Evolutionary conservation across 2,888 invertebrate genomes (phyloP).

Genomic region (Dolichomitus sp.): DNA sequence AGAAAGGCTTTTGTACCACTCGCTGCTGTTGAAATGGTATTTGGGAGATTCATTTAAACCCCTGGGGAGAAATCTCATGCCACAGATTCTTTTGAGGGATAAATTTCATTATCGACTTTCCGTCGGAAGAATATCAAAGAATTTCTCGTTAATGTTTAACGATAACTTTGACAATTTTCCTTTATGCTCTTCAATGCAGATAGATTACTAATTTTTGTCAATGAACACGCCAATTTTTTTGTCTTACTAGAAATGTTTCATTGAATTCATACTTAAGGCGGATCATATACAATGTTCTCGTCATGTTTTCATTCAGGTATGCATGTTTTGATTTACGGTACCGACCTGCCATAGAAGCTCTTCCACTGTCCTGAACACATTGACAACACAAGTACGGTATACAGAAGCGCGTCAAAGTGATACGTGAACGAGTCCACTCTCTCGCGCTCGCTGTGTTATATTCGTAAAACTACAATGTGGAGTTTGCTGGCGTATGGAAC

Average conservation of each 20-base stretch:
- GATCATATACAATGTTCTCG: not conserved
- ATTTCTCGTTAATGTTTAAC: not conserved
- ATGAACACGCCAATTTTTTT: not conserved
- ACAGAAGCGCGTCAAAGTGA: constrained; percentile 25
- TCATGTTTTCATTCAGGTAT: not conserved
- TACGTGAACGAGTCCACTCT: constrained; percentile 37
- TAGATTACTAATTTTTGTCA: not conserved
- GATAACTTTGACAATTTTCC: not conserved
- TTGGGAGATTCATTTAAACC: constrained; percentile 39
- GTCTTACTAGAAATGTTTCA: no score
- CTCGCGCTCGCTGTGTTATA: constrained; percentile 20
- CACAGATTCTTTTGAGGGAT: constrained; percentile 16
- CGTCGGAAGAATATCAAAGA: constrained; percentile 7
- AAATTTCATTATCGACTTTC: constrained; percentile 23
- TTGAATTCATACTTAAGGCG: not conserved
- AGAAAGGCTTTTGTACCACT: constrained; percentile 16
- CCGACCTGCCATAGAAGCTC: not conserved
- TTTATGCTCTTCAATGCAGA: not conserved
- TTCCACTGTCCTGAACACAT: not conserved
- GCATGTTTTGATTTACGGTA: not conserved
- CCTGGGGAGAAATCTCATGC: not conserved
- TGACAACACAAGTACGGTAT: not conserved
- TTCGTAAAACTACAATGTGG: not conserved
- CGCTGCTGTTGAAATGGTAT: constrained; percentile 2
- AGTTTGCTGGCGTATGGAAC: constrained; percentile 45